Evolutionary conservation across 2,797 vertebrate genomes (phyloP), one percentile per base, ranked within the genome.

Genomic region (Melanogrammus aeglefinus): DNA sequence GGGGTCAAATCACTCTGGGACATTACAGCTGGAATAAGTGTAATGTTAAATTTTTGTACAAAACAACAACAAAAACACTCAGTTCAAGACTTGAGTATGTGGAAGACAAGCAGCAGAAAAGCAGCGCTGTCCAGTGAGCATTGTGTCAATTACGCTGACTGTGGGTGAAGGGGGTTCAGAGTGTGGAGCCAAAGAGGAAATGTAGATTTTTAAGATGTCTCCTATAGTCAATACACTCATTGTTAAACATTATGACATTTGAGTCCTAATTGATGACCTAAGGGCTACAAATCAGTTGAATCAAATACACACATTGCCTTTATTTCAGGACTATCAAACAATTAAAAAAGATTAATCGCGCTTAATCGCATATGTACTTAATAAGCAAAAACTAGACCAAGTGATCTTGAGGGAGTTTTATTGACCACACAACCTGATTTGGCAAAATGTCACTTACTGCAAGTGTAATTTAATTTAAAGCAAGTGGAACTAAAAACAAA

Each of bases 1-100:
- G 21, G 83, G 85, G 82, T 84, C 86, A 81, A 75, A 79, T 82
- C 78, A 84, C 77, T 73, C 75, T 35, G 80, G 21, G 71, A 35
- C 31, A 51, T 74, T 86, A 73, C 80, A 85, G 74, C 72, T 72
- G 83, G 6, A 21, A 21, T 51, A 51, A 51, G 14, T 16, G 21
- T 76, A 78, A 33, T 33, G 31, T 73, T 35, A 13, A 14, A 36
- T 16, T n/a, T 36, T 18, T 36, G 35, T 36, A 36, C 6, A 36
- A 36, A 2, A 36, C 6, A 36, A 66, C 8, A 69, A 27, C 4
- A 8, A 27, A 24, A 8, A 8, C 24, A 3, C 63, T 1, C 27
- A 18, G 13, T 47, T 21, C 47, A 57, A 21, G 47, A 57, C 47
- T 57, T 57, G 47, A 57, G 47, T 47, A 18, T 47, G 16, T 47